Evolutionary conservation across 1,140 invertebrate genomes (phyloP).

Genomic region (Drosophila leontia): DNA sequence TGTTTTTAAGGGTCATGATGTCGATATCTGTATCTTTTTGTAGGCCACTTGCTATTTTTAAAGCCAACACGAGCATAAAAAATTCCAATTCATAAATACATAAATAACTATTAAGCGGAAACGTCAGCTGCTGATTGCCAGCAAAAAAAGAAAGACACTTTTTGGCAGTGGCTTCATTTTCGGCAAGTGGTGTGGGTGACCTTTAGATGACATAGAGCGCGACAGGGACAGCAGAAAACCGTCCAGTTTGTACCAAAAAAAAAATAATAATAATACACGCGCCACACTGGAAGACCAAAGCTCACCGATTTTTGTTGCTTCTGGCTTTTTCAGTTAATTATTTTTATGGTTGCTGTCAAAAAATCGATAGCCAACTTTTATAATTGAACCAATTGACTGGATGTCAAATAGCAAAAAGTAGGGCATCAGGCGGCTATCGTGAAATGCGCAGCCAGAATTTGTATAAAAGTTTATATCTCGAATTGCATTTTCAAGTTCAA

Average conservation of each 20-base stretch:
- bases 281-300: slow-evolving; percentile 71
- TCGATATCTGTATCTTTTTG: slow-evolving; percentile 3
- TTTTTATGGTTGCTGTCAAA: slow-evolving; percentile 53
- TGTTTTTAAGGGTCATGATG: neutral
- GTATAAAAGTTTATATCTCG: slow-evolving; percentile 12
- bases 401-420: slow-evolving; percentile 1
- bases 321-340: slow-evolving; percentile 5
- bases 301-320: slow-evolving; percentile 25
- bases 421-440: slow-evolving; percentile 16
- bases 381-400: slow-evolving; percentile 47
- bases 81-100: slow-evolving; percentile 61
- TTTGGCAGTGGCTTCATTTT: slow-evolving; percentile 46
- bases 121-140: slow-evolving; percentile 50
- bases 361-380: slow-evolving; percentile 63
- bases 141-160: slow-evolving; percentile 28
- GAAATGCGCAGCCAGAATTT: slow-evolving; percentile 1
- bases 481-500: slow-evolving; percentile 67
- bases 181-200: slow-evolving; percentile 50
- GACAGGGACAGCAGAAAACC: slow-evolving; percentile 14
- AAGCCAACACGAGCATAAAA: slow-evolving; percentile 34
- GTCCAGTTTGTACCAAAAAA: slow-evolving; percentile 20
- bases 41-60: slow-evolving; percentile 49
- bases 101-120: slow-evolving; percentile 48
- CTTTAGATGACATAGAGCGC: slow-evolving; percentile 76
- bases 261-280: slow-evolving; percentile 28